These are phyloP conservation scores for Pachymerium ferrugineum DNA, from an alignment of 2,888 invertebrate genomes.

Conservation along the genomic window DNA sequence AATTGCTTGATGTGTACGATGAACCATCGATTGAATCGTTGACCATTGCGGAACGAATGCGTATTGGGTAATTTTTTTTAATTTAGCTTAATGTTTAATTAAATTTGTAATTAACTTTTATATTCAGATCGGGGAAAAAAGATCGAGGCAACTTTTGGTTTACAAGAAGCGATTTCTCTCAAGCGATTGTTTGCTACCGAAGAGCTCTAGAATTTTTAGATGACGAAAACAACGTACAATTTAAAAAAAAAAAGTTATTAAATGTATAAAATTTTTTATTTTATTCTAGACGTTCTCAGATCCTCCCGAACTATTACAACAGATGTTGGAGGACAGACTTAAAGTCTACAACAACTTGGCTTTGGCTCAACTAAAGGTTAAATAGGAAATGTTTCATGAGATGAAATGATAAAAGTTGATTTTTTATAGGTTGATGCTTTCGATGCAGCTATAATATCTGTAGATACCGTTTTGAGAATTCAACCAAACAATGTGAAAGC, in stretches of 20 bases:
- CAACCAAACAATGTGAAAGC: conserved; percentile 88
- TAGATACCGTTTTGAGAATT: conserved; percentile 72
- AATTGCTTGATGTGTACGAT: conserved; percentile 61
- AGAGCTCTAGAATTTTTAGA: conserved; percentile 41
- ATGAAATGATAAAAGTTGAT: not conserved
- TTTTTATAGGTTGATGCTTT: conserved; percentile 59
- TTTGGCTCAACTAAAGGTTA: conserved; percentile 77
- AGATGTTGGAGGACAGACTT: conserved; percentile 69
- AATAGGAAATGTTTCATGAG: not conserved
- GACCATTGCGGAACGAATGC: conserved; percentile 61
- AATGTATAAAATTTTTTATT: not conserved
- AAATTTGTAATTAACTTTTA: conserved; percentile 33
- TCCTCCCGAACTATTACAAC: conserved; percentile 58
- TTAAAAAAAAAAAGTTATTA: not conserved
- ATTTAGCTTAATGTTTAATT: not conserved
- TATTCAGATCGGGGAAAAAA: conserved; percentile 62
- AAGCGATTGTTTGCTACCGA: conserved; percentile 80
- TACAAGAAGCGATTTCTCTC: conserved; percentile 67
- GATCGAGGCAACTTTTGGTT: conserved; percentile 90
- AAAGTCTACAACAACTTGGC: conserved; percentile 88
- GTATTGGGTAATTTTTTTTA: conserved; percentile 61
- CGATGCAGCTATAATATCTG: conserved; percentile 75
- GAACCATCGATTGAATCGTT: conserved; percentile 61
- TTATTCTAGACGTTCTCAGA: conserved; percentile 35
- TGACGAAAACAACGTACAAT: conserved; percentile 32